A percentile compares a stretch with the other conserved stretches of the same genome.
Evolutionary conservation across 1,140 invertebrate species (phyloP).

Genomic region (Andricus grossulariae): DNA sequence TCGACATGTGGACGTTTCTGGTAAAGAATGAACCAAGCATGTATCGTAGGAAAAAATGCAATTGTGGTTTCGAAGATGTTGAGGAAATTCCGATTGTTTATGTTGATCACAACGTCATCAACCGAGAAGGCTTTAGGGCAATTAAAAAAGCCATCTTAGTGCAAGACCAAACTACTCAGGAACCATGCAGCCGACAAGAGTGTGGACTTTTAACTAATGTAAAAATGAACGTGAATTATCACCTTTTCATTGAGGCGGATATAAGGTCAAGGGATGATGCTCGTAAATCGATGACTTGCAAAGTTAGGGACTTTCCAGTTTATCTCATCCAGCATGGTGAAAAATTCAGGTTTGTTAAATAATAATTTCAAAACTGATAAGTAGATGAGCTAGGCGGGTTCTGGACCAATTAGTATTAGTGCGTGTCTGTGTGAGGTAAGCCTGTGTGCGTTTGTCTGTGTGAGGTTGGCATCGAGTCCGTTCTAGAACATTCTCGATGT

Average conservation of each 20-base stretch:
- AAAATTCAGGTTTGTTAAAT: background rate
- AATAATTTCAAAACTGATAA: no score
- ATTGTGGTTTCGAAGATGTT: background rate
- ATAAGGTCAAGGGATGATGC: background rate
- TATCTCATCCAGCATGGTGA: background rate
- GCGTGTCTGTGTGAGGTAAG: no score
- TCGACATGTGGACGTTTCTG: slow-evolving; percentile 2
- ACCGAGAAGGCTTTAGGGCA: background rate
- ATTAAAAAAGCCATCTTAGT: background rate
- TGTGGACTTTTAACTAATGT: background rate
- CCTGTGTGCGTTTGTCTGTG: no score
- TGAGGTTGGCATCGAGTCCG: no score
- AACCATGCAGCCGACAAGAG: background rate
- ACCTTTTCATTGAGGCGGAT: background rate
- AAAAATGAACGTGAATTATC: background rate
- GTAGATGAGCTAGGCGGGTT: no score
- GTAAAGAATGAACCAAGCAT: background rate
- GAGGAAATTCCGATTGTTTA: background rate
- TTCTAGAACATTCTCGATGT: no score
- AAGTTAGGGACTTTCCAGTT: background rate
- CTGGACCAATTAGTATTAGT: no score
- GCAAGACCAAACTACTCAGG: background rate
- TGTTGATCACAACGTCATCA: background rate
- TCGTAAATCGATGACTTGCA: background rate
- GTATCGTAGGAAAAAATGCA: background rate